Conservation (phyloP, 2,797 vertebrate species). For the Propithecus deckenii region DNA sequence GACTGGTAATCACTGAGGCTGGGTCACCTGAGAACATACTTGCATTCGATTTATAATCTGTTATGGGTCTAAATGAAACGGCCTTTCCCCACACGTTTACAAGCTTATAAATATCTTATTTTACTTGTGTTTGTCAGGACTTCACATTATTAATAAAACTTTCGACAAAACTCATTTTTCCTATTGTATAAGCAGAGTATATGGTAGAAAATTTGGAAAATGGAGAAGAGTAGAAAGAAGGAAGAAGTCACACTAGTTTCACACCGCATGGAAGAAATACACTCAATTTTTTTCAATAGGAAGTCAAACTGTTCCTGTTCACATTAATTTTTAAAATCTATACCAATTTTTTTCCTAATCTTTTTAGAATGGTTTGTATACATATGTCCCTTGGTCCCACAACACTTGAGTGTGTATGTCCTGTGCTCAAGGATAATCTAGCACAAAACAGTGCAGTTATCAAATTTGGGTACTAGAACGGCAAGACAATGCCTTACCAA, state of each 20-base stretch:
- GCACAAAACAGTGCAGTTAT: no score
- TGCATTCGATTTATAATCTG: not conserved
- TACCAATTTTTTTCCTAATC: not conserved
- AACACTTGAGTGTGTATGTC: not conserved
- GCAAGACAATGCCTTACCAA: rapidly evolving
- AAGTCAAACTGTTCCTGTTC: not conserved
- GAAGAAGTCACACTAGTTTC: not conserved
- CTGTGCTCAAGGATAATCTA: not conserved
- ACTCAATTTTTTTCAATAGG: not conserved
- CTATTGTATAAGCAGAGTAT: not conserved
- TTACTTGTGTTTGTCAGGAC: not conserved
- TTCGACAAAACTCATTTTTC: not conserved
- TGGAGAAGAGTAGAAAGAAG: not conserved
- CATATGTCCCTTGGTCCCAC: not conserved
- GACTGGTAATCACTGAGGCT: no score
- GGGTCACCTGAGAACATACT: not conserved
- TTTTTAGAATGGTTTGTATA: not conserved
- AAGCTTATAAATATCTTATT: not conserved
- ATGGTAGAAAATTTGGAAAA: not conserved
- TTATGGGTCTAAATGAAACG: not conserved
- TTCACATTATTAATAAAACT: not conserved
- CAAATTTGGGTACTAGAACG: no score
- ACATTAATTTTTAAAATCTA: not conserved
- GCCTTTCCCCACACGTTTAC: not conserved
- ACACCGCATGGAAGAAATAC: no score